Evolutionary conservation across 2,888 invertebrate genomes (phyloP).

Genomic region (Apeira syringaria): DNA sequence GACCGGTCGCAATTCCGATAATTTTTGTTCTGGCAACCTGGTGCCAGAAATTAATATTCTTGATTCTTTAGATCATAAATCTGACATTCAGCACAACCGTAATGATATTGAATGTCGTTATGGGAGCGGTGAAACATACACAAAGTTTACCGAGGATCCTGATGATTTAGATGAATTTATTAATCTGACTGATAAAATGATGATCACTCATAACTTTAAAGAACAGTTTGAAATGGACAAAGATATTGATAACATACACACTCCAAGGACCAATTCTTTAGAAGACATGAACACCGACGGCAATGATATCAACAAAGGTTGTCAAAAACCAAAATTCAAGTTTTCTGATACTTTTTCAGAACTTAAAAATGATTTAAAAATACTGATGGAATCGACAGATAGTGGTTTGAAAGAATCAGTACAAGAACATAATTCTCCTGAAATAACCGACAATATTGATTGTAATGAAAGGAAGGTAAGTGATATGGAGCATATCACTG

Average conservation of each 20-base stretch:
- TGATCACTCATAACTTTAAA: constrained; percentile 43
- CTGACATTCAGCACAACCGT: constrained; percentile 38
- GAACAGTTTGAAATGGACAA: constrained; percentile 39
- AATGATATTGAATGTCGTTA: constrained; percentile 54
- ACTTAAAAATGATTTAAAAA: constrained; percentile 62
- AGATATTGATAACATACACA: constrained; percentile 57
- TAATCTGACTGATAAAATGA: constrained; percentile 67
- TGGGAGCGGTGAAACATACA: constrained; percentile 75
- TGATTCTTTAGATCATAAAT: constrained; percentile 52
- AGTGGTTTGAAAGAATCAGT: constrained; percentile 32
- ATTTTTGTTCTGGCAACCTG: constrained; percentile 32
- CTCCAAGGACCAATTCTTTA: constrained; percentile 68
- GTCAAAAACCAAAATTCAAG: constrained; percentile 35
- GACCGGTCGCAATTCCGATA: constrained; percentile 36
- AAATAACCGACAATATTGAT: constrained; percentile 33
- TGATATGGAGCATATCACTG: constrained; percentile 72
- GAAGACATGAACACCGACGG: constrained; percentile 53
- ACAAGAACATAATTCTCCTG: constrained; percentile 3
- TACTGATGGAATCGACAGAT: constrained; percentile 53
- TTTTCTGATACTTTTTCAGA: constrained; percentile 65
- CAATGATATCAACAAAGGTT: constrained; percentile 17
- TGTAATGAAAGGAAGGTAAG: constrained; percentile 47
- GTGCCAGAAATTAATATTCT: constrained; percentile 24
- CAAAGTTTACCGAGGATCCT: constrained; percentile 71
- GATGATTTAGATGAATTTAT: constrained; percentile 73